Evolutionary conservation across 2,888 invertebrate genomes (phyloP).

Genomic region (Spodoptera exigua): DNA sequence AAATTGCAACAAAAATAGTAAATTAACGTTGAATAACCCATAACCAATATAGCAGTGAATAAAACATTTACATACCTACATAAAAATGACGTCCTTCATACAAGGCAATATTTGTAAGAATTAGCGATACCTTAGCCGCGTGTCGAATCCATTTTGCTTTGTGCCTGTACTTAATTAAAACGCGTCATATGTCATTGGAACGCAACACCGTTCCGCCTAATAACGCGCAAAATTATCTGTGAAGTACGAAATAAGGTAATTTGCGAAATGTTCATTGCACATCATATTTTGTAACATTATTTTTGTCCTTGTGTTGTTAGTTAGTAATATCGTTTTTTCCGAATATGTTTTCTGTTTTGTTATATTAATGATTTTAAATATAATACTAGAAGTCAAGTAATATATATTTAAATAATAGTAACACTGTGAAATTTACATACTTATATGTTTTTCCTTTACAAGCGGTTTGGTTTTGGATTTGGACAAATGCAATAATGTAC

Average conservation of each 20-base stretch:
- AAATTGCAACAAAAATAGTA: neutral
- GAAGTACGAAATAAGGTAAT: constrained; percentile 29
- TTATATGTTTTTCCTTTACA: too few species aligned
- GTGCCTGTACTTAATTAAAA: constrained; percentile 23
- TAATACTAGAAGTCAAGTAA: too few species aligned
- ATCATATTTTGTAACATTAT: constrained; percentile 23
- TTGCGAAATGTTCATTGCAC: constrained; percentile 32
- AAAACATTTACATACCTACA: constrained; percentile 12
- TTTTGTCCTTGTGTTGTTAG: constrained; percentile 11
- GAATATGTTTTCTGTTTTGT: too few species aligned
- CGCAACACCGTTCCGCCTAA: constrained; percentile 44
- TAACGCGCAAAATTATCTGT: constrained; percentile 18
- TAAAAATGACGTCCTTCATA: constrained; percentile 24
- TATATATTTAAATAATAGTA: too few species aligned
- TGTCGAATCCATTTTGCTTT: constrained; percentile 39
- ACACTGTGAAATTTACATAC: too few species aligned
- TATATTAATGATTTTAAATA: too few species aligned
- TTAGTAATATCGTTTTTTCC: neutral
- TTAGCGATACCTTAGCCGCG: constrained; percentile 33
- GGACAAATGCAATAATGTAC: too few species aligned
- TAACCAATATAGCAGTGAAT: neutral
- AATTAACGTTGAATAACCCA: neutral
- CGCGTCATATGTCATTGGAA: constrained; percentile 46
- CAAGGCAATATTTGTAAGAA: constrained; percentile 41
- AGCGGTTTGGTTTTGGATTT: too few species aligned